Evolutionary conservation across 2,888 invertebrate species (phyloP), one percentile per base, ranked within the genome.

Genomic region (Polydrusus cervinus): DNA sequence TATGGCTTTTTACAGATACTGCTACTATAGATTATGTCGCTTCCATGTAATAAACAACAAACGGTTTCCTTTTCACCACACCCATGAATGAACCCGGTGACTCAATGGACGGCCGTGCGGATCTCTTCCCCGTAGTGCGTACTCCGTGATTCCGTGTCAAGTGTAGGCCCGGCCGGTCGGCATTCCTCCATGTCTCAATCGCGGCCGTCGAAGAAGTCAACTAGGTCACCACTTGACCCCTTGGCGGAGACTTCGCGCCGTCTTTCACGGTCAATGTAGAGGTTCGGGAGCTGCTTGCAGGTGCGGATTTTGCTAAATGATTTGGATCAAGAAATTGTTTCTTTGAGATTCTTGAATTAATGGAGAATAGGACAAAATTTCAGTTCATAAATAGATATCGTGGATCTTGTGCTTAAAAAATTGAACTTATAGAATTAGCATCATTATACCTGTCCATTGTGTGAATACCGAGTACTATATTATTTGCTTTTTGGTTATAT

Each of bases 221-320:
- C 84, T 84, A 81, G 85, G 85, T 85, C 85, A 84, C 38, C 62
- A 65, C 60, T 65, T 73, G 76, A 76, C 76, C 76, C 70, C 70
- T 20, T 55, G 60, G 18, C 25, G 47, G 49, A 38, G 70, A 76
- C 74, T 47, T 40, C 64, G 49, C 14, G 57, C 49, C 64, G 55
- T 75, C 60, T 71, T 70, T 70, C 65, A 66, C 75, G 70, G 66
- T 66, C 49, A 53, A 69, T 34, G 38, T 25, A 60, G 62, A 66
- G 47, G 25, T 14, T 64, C 20, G 25, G 45, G 34, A 45, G 40
- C 49, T 43, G 43, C 34, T 64, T 53, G n/a, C 53, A 53, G 53
- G 53, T 53, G 53, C 53, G 53, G 3, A n/a, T 53, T 53, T 51
- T 8, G 34, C 7, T 34, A 34, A 34, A 34, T 34, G 34, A 30